Evolutionary conservation across 2,113 vertebrate species (phyloP).

Genomic region (Butastur rufipennis): DNA sequence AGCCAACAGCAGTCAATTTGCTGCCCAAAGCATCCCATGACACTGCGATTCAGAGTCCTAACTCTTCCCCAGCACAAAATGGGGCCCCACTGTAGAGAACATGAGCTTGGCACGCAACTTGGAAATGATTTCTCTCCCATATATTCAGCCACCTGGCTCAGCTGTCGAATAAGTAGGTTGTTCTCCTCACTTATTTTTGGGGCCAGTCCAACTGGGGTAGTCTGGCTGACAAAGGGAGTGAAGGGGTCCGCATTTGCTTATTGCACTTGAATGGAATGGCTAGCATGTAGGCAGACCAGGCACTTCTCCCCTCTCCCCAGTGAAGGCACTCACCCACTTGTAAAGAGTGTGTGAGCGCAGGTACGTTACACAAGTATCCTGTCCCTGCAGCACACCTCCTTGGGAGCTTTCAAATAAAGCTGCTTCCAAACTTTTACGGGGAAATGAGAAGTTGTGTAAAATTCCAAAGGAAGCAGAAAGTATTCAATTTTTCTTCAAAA

Average conservation of each 20-base stretch:
- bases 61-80: neutral
- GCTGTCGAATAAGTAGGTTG: neutral
- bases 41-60: neutral
- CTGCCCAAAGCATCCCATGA: constrained; percentile 23
- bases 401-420: neutral
- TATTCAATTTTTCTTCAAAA: neutral
- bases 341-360: neutral
- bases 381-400: neutral
- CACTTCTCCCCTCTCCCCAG: neutral
- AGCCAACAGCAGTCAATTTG: constrained; percentile 2
- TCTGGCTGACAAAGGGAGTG: neutral
- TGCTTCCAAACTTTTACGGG: neutral
- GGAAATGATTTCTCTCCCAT: neutral
- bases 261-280: neutral
- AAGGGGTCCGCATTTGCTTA: neutral
- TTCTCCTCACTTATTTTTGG: neutral
- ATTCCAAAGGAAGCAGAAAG: neutral
- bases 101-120: neutral
- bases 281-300: neutral
- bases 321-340: neutral
- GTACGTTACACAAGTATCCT: neutral
- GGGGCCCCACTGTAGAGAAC: constrained; percentile 7
- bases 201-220: neutral
- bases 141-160: constrained; percentile 28
- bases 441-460: neutral